Evolutionary conservation across 2,888 invertebrate species (phyloP), one percentile per base, ranked within the genome.

Genomic region (Yponomeuta evonymella): DNA sequence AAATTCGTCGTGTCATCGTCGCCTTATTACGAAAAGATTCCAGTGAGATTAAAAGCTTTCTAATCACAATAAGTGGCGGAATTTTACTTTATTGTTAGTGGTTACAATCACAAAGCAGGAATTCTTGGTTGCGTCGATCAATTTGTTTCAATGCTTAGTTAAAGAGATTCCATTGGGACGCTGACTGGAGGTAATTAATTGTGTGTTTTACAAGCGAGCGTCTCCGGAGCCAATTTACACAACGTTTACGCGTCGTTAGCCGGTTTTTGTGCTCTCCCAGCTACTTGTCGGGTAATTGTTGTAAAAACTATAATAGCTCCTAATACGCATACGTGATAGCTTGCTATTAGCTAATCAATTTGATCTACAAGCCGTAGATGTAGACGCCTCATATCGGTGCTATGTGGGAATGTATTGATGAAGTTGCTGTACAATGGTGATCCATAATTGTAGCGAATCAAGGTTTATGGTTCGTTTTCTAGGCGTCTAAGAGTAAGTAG

Each of bases 211-310:
- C 70, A 65, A 70, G 70, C 65, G 70, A 65, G 33, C 15, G 65
- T 70, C 69, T 72, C 48, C 71, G 51, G 76, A 78, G 79, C 76
- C 77, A 80, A 80, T 83, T 81, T 78, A 80, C 79, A 79, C 79
- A 77, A 76, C 77, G 81, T 81, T 75, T 80, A 79, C 81, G 80
- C 81, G 76, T 80, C 79, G 84, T 83, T 83, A 80, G 78, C 76
- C 75, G 72, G 73, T 83, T 84, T 82, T 83, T 82, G 78, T 79
- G 75, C 77, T 73, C 73, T 74, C 70, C 75, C 75, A 77, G 70
- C n/a, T 63, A 29, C 63, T 70, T 63, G 63, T 23, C 79, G 72
- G 78, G 79, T 83, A 84, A 85, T 84, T 81, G 81, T 78, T 75
- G 80, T 83, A 85, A 85, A 85, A 86, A 82, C 78, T 75, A 75